A percentile compares a stretch with the other conserved stretches of the same genome.
Evolutionary conservation across 2,113 vertebrate genomes (phyloP).

Genomic region (Colistium nudipinnis): DNA sequence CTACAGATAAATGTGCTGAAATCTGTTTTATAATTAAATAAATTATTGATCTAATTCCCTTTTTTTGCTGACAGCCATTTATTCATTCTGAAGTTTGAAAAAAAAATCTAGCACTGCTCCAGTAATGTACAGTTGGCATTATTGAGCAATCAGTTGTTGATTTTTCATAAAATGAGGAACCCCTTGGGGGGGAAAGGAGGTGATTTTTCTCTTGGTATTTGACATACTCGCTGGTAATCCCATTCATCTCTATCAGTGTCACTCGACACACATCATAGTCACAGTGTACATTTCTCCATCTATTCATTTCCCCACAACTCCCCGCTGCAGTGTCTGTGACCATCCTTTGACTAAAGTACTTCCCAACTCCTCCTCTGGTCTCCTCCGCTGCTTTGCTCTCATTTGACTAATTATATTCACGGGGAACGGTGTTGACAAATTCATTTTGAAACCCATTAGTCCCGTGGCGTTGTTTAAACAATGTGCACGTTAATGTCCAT

Average conservation of each 20-base stretch:
- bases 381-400: slow-evolving; percentile 63
- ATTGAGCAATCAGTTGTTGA: slow-evolving; percentile 35
- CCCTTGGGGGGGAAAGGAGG: slow-evolving; percentile 72
- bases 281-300: slow-evolving; percentile 2
- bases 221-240: slow-evolving; percentile 29
- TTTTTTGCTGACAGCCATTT: neutral
- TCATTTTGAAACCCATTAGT: slow-evolving; percentile 85
- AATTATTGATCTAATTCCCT: too few species aligned
- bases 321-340: slow-evolving; percentile 9
- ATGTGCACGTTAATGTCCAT: slow-evolving; percentile 80
- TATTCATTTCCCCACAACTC: slow-evolving; percentile 1
- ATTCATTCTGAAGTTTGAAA: slow-evolving; percentile 8
- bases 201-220: slow-evolving; percentile 73
- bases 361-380: slow-evolving; percentile 46
- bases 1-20: slow-evolving; percentile 1
- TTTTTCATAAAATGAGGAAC: slow-evolving; percentile 86
- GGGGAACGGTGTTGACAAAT: slow-evolving; percentile 82
- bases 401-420: slow-evolving; percentile 81
- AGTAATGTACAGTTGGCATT: slow-evolving; percentile 29
- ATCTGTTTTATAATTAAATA: too few species aligned
- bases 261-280: slow-evolving; percentile 3
- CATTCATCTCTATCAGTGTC: slow-evolving; percentile 28
- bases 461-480: slow-evolving; percentile 81
- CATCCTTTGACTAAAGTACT: slow-evolving; percentile 38
- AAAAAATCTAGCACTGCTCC: neutral